Base-by-base conservation (phyloP, 30 jellyfish, hydroid and myxozoan genomes). In the Hydractinia symbiolongicarpus region DNA sequence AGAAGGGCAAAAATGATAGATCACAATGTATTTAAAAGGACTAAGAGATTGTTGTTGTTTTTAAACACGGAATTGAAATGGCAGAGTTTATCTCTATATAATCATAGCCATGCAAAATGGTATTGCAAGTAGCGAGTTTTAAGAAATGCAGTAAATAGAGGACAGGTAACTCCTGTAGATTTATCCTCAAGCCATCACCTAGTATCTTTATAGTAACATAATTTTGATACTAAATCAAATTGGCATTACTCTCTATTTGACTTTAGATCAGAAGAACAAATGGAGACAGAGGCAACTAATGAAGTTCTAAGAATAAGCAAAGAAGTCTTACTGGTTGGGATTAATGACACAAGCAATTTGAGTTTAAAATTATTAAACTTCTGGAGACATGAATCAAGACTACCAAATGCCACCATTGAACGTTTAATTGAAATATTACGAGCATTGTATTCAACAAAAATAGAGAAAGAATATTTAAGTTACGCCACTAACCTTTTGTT, bases 371-470 rank as follows among this genome's bases (percentile, higher is more conserved):
- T 91, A 17, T 78, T 91, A 54, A 91, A 87, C 67, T 91, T 91
- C 60, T 91, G 98, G 98, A 87, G 93, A 21, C 90, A 83, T 51
- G 96, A 87, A 72, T 73, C 98, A 30, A 86, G 96, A 4, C 81
- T 91, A 7, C 95, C 98, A n/a, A 82, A 72, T 40, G 72, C 95
- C 4, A 83, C 95, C 51, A 83, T 86, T 58, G 98, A 91, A 62
- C 88, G 98, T 6, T 78, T 87, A 13, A 91, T 83, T 20, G 98
- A 86, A 82, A 84, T 91, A 58, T 79, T 91, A 68, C 83, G 95
- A 50, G 96, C 98, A 5, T 79, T 91, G 54, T 91, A 91, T 74
- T 91, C 98, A 7, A 83, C 79, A 14, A 87, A 83, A 83, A 91
- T 96, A 7, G 98, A 91, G 76, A 86, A 66, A 67, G 98, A 91